These are phyloP conservation scores for Phylloscopus trochiloides DNA, from an alignment of 2,113 vertebrate species.

Conservation along the genomic window DNA sequence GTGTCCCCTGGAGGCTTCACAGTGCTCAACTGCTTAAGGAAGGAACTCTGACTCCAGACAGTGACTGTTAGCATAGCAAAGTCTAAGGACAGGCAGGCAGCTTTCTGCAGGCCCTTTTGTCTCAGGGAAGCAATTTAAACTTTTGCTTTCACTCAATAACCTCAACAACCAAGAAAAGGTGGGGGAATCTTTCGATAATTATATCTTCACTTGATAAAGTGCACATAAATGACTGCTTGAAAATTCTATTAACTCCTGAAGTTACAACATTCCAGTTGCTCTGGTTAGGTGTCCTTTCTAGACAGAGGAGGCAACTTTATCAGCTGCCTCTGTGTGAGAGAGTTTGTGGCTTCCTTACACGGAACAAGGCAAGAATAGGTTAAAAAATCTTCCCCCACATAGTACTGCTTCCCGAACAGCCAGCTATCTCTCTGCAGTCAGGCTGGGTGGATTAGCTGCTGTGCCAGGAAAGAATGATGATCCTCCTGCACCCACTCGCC, in stretches of 20 bases:
- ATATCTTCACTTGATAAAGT: background rate
- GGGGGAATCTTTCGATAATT: background rate
- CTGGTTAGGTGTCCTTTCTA: background rate
- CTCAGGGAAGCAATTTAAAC: background rate
- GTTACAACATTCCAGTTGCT: background rate
- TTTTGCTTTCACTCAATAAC: background rate
- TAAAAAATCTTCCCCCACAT: background rate
- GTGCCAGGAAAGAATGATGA: conserved; percentile 48
- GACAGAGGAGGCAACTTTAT: background rate
- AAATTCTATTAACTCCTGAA: background rate
- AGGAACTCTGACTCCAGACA: background rate
- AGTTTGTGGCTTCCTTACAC: background rate
- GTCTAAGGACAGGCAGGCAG: background rate
- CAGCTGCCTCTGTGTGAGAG: background rate
- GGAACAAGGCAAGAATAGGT: background rate
- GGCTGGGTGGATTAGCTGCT: conserved; percentile 16
- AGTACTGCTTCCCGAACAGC: background rate
- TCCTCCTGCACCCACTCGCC: background rate
- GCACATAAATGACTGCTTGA: background rate
- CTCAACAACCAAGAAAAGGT: background rate
- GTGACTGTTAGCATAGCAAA: background rate
- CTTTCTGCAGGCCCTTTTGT: background rate
- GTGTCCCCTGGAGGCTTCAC: background rate
- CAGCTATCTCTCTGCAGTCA: background rate
- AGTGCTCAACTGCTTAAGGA: background rate